phyloP scores from a whole-genome alignment of 2,888 invertebrate genomes.

The Perdita meconis region DNA sequence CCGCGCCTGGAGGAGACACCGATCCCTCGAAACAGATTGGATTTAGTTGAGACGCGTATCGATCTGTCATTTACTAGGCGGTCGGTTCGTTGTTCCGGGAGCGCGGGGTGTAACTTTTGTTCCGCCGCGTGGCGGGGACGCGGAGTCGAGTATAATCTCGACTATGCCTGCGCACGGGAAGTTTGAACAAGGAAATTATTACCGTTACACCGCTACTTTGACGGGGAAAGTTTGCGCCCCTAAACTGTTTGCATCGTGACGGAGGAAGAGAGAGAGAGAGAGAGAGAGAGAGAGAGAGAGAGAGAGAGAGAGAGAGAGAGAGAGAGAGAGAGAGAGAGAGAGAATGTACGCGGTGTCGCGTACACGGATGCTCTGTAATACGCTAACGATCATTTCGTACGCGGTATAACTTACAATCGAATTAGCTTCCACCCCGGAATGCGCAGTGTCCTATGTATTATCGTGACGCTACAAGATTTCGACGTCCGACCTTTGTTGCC shows the following conservation, averaged over 20 bases:
- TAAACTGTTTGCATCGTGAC: conserved; percentile 34
- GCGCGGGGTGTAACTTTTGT: conserved; percentile 22
- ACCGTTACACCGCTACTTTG: conserved; percentile 24
- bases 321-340: too few species aligned
- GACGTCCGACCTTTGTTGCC: background rate
- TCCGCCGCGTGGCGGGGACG: conserved; percentile 11
- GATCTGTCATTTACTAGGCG: conserved; percentile 38
- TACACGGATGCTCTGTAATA: background rate
- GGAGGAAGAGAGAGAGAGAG: too few species aligned
- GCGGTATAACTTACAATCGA: conserved; percentile 4
- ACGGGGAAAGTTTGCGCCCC: conserved; percentile 36
- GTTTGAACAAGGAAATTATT: conserved; percentile 45
- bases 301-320: too few species aligned
- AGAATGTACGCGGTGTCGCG: conserved; percentile 1
- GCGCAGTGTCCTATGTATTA: background rate
- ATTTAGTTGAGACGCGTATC: conserved; percentile 59
- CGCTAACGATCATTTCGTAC: conserved; percentile 30
- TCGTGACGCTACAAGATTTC: background rate
- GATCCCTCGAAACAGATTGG: conserved; percentile 61
- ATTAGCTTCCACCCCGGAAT: background rate
- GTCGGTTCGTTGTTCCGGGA: background rate
- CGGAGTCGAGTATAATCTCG: background rate
- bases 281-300: too few species aligned
- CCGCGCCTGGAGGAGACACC: conserved; percentile 55
- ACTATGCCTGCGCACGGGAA: conserved; percentile 16